phyloP scores from a whole-genome alignment of 2,797 vertebrate genomes.

The Falco cherrug region DNA sequence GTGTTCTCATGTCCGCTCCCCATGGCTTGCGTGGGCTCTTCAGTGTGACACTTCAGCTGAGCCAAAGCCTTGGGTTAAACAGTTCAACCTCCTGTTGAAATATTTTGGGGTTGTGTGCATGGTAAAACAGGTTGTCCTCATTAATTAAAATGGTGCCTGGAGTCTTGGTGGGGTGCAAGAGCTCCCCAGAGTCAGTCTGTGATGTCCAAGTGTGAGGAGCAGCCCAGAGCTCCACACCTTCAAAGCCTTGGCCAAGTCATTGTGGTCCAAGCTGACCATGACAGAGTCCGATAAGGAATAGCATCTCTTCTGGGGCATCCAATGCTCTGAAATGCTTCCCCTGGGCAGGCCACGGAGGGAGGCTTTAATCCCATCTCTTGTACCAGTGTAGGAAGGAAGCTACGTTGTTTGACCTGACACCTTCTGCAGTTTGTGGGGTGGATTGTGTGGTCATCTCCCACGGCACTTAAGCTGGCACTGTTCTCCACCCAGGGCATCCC shows the following conservation, averaged over 20 bases:
- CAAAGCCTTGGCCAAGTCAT: background rate
- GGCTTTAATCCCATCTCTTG: background rate
- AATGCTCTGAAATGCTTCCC: background rate
- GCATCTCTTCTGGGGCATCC: background rate
- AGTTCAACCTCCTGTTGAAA: background rate
- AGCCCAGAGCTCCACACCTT: background rate
- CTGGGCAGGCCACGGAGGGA: background rate
- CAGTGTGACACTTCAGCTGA: background rate
- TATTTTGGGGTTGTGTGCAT: background rate
- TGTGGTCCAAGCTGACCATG: background rate
- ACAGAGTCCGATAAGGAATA: background rate
- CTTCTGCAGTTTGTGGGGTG: background rate
- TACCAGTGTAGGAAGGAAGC: background rate
- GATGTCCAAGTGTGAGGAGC: background rate
- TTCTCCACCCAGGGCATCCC: background rate
- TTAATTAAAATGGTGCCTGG: background rate
- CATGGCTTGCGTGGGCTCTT: background rate
- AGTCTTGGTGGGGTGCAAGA: background rate
- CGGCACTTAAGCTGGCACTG: background rate
- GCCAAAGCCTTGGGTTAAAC: background rate
- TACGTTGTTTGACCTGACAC: fast-evolving
- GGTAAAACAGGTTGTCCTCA: background rate
- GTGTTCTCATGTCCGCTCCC: fast-evolving
- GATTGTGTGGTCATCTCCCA: background rate
- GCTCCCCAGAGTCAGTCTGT: fast-evolving